These are phyloP conservation scores for Iselma pallidipennis DNA, from an alignment of 2,888 invertebrate species.

Conservation along the genomic window DNA sequence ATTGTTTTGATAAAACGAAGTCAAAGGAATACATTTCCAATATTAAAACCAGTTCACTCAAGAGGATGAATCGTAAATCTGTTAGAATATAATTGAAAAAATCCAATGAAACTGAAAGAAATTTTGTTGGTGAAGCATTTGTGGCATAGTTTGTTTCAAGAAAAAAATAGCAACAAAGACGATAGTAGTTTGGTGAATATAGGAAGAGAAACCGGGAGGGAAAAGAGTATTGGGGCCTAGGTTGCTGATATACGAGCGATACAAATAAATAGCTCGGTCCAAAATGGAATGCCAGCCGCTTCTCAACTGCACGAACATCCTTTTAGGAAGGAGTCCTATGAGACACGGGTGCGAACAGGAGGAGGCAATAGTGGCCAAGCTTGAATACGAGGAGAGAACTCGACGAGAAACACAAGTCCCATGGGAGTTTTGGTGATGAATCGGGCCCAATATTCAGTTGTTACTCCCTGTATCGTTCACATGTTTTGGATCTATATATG, in stretches of 20 bases:
- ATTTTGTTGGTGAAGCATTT: too few species aligned
- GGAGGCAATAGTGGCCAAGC: slow-evolving; percentile 32
- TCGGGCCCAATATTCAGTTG: slow-evolving; percentile 43
- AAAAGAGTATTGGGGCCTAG: slow-evolving; percentile 3
- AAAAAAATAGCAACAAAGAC: neutral
- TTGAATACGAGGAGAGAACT: slow-evolving; percentile 21
- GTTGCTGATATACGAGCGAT: slow-evolving; percentile 21
- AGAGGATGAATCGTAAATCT: too few species aligned
- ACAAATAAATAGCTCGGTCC: slow-evolving; percentile 32
- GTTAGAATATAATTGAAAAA: too few species aligned
- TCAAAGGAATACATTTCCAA: neutral
- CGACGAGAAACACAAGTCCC: slow-evolving; percentile 32
- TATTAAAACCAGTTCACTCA: too few species aligned
- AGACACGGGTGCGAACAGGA: slow-evolving; percentile 36
- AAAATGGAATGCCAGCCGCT: slow-evolving; percentile 29
- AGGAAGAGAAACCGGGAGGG: neutral
- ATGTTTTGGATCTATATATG: slow-evolving; percentile 4
- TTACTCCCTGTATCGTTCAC: slow-evolving; percentile 37
- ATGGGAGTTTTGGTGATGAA: slow-evolving; percentile 39
- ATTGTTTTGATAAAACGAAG: neutral
- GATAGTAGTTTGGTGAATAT: neutral
- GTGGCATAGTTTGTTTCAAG: neutral
- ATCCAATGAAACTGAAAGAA: too few species aligned
- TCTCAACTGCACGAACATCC: slow-evolving; percentile 28
- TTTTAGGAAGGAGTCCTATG: slow-evolving; percentile 34